phyloP scores from a whole-genome alignment of 2,113 vertebrate genomes.

The Tamias sibiricus region DNA sequence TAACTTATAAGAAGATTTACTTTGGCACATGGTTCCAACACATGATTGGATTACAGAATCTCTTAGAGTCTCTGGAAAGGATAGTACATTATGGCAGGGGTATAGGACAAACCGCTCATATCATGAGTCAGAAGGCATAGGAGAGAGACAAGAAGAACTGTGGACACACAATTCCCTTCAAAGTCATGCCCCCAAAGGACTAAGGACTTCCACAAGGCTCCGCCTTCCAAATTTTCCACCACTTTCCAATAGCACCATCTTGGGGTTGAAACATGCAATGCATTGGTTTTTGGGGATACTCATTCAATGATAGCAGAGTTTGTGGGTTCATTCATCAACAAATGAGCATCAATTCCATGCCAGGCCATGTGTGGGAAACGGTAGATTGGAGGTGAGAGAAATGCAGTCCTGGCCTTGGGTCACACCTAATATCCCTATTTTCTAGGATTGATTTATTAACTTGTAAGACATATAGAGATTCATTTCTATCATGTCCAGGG shows the following conservation, averaged over 20 bases:
- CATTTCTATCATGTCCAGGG: background rate
- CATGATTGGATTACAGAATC: background rate
- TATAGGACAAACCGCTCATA: background rate
- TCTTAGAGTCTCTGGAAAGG: background rate
- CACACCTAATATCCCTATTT: background rate
- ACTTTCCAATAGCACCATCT: background rate
- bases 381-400: background rate
- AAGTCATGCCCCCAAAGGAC: background rate
- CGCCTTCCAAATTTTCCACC: background rate
- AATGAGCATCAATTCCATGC: background rate
- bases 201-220: background rate
- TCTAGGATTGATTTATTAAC: background rate
- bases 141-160: background rate
- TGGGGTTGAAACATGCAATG: no score
- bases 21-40: background rate
- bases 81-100: background rate
- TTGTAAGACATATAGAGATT: background rate
- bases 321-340: background rate
- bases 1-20: background rate
- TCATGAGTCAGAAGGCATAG: background rate
- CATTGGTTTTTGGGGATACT: background rate
- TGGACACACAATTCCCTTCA: background rate
- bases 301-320: background rate
- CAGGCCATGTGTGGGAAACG: no score
- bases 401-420: background rate